Percentiles rank a stretch among this genome's conserved stretches.
Evolutionary conservation across 2,888 invertebrate genomes (phyloP).

Genomic region (Hirtodrosophila duncani): DNA sequence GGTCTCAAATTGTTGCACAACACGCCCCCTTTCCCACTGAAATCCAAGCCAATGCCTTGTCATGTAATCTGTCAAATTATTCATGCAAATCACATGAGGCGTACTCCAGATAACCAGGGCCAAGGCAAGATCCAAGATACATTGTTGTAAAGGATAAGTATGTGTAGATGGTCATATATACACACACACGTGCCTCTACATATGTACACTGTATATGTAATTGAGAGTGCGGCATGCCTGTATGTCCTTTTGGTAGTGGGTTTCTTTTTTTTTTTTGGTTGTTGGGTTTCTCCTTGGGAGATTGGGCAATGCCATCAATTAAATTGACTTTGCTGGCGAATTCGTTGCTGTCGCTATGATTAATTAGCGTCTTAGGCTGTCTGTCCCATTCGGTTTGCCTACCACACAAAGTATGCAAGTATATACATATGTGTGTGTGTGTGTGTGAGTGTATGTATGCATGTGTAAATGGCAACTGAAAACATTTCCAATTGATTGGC

Average conservation of each 20-base stretch:
- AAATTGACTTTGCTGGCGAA: conserved; percentile 54
- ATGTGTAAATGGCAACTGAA: conserved; percentile 21
- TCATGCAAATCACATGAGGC: conserved; percentile 62
- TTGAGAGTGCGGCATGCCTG: conserved; percentile 51
- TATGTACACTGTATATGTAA: conserved; percentile 40
- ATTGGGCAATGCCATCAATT: conserved; percentile 54
- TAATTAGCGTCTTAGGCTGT: conserved; percentile 63
- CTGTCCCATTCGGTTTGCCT: too few relatives aligned
- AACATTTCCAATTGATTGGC: conserved; percentile 68
- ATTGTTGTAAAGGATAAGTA: too few relatives aligned
- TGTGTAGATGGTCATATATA: conserved; percentile 7
- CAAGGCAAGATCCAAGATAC: too few relatives aligned
- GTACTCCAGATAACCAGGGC: background rate
- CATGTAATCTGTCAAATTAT: conserved; percentile 73
- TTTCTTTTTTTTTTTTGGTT: conserved; percentile 2
- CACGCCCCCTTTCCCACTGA: background rate
- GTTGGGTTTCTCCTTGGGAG: conserved; percentile 5
- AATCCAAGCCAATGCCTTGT: conserved; percentile 1
- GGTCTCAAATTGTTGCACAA: background rate
- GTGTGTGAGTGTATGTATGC: too few relatives aligned
- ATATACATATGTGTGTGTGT: too few relatives aligned
- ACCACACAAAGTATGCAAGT: too few relatives aligned
- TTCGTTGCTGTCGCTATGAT: conserved; percentile 47
- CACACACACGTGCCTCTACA: conserved; percentile 11
- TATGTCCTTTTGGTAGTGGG: conserved; percentile 39